Conservation (phyloP, 2,797 vertebrate species). For the Sebastes taczanowskii region DNA sequence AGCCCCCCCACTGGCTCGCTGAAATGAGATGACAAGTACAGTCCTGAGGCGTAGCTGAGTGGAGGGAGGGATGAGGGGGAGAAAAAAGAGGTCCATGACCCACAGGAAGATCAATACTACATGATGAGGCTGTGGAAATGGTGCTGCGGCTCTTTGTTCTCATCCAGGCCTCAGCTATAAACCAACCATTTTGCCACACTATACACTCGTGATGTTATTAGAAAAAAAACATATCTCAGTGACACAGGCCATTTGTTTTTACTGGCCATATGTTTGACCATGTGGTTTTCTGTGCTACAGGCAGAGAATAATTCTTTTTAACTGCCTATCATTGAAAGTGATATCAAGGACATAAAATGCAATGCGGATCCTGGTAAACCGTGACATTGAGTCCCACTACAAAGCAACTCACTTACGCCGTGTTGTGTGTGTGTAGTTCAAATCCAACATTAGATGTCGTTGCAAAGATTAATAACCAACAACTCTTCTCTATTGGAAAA, state of each 20-base stretch:
- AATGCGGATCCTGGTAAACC: conserved; percentile 23
- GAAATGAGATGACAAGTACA: conserved; percentile 58
- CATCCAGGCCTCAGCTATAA: conserved; percentile 19
- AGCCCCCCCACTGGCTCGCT: conserved; percentile 14
- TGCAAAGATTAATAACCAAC: conserved; percentile 22
- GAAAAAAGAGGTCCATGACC: conserved; percentile 7
- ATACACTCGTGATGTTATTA: conserved; percentile 27
- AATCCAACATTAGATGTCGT: conserved; percentile 5
- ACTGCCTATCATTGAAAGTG: conserved; percentile 31
- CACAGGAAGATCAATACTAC: conserved; percentile 55
- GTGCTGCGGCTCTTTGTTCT: conserved; percentile 49
- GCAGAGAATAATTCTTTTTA: conserved; percentile 47
- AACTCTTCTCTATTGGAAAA: conserved; percentile 7
- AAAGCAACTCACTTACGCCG: neutral
- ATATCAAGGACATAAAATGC: conserved; percentile 50
- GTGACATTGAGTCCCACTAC: neutral
- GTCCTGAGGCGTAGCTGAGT: conserved; percentile 26
- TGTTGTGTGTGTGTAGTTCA: neutral
- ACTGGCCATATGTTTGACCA: conserved; percentile 38
- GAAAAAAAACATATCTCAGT: conserved; percentile 24
- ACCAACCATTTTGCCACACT: conserved; percentile 7
- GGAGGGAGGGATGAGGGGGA: neutral
- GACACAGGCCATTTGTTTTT: conserved; percentile 54
- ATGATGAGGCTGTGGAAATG: conserved; percentile 42
- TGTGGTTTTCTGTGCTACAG: conserved; percentile 42